Evolutionary conservation across 64 coral and sea anemone species (phyloP).

Genomic region (Catalaphyllia jardinei): DNA sequence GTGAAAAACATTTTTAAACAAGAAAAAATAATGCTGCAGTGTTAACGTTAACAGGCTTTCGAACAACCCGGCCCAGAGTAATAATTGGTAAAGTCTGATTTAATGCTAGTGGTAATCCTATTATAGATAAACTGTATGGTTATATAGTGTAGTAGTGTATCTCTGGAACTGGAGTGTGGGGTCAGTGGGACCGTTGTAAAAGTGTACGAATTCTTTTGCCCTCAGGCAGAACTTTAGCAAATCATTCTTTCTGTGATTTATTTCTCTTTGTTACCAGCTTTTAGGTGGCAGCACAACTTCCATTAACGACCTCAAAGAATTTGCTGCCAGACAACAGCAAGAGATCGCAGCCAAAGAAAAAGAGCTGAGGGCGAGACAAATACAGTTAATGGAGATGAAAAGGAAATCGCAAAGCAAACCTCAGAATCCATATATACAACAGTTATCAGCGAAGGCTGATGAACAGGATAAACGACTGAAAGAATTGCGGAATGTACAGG

Average conservation of each 20-base stretch:
- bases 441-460: constrained; percentile 66
- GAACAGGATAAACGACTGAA: constrained; percentile 70
- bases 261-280: constrained; percentile 18
- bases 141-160: too few species aligned
- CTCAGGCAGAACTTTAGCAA: neutral
- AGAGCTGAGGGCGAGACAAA: constrained; percentile 67
- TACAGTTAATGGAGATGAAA: constrained; percentile 73
- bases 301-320: constrained; percentile 60
- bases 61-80: too few species aligned
- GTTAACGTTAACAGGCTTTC: too few species aligned
- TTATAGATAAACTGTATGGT: too few species aligned
- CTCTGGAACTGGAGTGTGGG: too few species aligned
- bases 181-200: too few species aligned
- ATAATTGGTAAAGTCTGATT: too few species aligned
- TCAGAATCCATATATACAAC: constrained; percentile 62
- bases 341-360: constrained; percentile 81
- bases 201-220: too few species aligned
- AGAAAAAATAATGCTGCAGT: too few species aligned
- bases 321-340: constrained; percentile 80
- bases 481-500: constrained; percentile 60
- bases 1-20: too few species aligned
- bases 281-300: constrained; percentile 48
- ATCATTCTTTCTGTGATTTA: neutral
- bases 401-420: constrained; percentile 56
- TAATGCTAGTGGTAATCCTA: too few species aligned